Percentiles rank a stretch among this genome's conserved stretches.
phyloP scores from a whole-genome alignment of 2,113 vertebrate species.

The Ochotona curzoniae region DNA sequence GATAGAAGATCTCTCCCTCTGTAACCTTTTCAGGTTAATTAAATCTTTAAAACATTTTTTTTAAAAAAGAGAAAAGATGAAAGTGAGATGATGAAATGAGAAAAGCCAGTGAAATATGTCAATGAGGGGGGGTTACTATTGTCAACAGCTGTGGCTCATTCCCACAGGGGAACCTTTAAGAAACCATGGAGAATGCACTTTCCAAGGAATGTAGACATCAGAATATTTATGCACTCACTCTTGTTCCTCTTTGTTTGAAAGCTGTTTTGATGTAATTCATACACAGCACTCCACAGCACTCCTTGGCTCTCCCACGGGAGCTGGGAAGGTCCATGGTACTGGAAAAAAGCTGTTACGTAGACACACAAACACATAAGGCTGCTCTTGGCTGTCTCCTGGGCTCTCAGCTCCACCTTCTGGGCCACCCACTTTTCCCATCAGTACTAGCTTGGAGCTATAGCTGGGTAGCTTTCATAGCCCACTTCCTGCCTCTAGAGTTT shows the following conservation, averaged over 20 bases:
- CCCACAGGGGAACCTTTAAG: not conserved
- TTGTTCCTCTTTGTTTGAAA: not conserved
- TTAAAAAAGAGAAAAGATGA: not conserved
- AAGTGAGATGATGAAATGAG: not conserved
- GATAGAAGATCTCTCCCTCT: no score
- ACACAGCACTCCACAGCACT: accelerated
- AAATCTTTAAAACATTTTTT: no score
- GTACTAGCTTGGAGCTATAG: not conserved
- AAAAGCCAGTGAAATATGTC: not conserved
- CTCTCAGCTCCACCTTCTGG: not conserved
- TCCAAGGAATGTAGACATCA: not conserved
- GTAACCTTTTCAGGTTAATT: no score
- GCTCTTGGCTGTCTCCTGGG: not conserved
- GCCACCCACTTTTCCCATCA: not conserved
- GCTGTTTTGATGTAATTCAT: not conserved
- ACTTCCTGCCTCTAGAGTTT: not conserved
- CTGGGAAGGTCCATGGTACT: not conserved
- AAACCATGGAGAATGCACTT: not conserved
- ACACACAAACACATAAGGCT: accelerated
- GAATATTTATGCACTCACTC: not conserved
- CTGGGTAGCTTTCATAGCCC: not conserved
- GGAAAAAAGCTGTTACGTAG: not conserved
- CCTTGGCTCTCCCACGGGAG: not conserved
- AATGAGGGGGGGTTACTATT: not conserved
- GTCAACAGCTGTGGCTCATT: not conserved